Evolutionary conservation across 2,113 vertebrate genomes (phyloP), one percentile per base, ranked within the genome.

Genomic region (Tachycineta bicolor): DNA sequence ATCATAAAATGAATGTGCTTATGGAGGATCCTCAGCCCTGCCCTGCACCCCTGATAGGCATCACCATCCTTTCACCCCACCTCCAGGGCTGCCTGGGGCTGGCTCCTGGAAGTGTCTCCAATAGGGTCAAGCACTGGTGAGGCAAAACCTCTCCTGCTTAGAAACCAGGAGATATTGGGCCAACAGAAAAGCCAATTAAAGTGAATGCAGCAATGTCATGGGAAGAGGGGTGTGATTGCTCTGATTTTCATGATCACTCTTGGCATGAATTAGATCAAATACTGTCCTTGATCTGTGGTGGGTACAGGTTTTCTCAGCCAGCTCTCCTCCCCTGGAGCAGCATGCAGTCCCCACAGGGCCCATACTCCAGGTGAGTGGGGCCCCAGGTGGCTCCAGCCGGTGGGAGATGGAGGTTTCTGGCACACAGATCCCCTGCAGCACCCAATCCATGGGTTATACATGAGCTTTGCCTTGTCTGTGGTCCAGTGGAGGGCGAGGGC

Each of bases 401-500:
- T 13, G 26, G 19, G 19, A 53, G 17, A 18, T 25, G 59, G 47
- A 46, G 23, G 37, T 39, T 41, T 78, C 13, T 59, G 65, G 39
- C 43, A 18, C 23, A 11, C 16, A 24, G 47, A 10, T 43, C 39
- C 56, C 59, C 59, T 37, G 41, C 73, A 82, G 50, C 58, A 59
- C 5, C 62, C 31, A 43, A 5, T 14, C 39, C 1, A 5, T 16
- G 46, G 14, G 12, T 43, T 53, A 25, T 5, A 22, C 0, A 0
- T 16, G 43, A 68, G 37, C 23, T 79, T 64, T 76, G 22, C 34
- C 25, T 68, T 20, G 24, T 25, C 7, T 47, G 17, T 31, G 59
- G 46, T 53, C n/a, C 3, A 15, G 41, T 2, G 12, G 37, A 74
- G 75, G 7, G 16, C 0, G 1, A 46, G 44, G 41, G 41, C 87